Evolutionary conservation across 2,113 vertebrate species (phyloP), one percentile per base, ranked within the genome.

Genomic region (Cricetomys ansorgei): DNA sequence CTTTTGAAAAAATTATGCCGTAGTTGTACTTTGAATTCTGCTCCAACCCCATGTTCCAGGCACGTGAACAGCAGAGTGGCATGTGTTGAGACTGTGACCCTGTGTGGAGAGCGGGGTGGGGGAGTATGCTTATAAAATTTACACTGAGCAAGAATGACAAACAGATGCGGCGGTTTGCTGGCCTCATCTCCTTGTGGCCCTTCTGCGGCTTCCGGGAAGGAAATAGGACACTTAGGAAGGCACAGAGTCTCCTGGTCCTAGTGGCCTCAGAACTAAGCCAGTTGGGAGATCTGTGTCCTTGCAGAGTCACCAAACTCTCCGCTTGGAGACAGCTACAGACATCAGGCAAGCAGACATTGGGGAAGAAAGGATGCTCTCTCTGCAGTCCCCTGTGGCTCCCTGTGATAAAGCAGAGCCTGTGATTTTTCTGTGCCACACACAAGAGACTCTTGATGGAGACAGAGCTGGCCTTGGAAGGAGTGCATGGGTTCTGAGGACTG

Each of bases 111-210:
- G 57, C 15, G 55, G n/a, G 23, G 27, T 21, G 70, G 95, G 93
- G 76, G 92, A 8, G 45, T 40, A 86, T 48, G 92, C 96, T 94
- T 94, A 50, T 91, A 94, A 97, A 97, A 94, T 80, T 92, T 9
- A 3, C 40, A 37, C 43, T 53, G 55, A 91, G 77, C 81, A 91
- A 92, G 87, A 96, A 86, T 88, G 91, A 92, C 88, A 93, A 75
- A 92, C 67, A 93, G 87, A 96, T 85, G 80, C 27, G 23, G 45
- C 23, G 17, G 77, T 83, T 97, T 88, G 87, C 65, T 55, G 76
- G 90, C 62, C 59, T 91, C 37, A 1, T 95, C 76, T 70, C 72
- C 95, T 88, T 79, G 95, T 89, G 81, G 92, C 34, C 48, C 72
- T 76, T 86, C 72, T 64, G 88, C 89, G 80, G 93, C 86, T 89